phyloP scores from a whole-genome alignment of 2,113 vertebrate genomes.

The Rhagologus leucostigma region DNA sequence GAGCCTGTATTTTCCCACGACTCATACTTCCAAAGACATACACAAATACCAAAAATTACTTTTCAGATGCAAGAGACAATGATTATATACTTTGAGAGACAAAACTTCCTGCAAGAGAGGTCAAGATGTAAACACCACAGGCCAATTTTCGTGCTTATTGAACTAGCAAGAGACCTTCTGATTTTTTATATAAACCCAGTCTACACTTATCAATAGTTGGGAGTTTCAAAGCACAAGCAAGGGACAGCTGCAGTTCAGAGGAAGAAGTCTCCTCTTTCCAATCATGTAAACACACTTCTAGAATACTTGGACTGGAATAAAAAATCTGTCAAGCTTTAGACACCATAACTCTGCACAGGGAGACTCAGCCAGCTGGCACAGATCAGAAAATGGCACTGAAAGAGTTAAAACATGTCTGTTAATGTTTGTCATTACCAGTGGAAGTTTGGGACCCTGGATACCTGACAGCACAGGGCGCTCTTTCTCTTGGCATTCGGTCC shows the following conservation, averaged over 20 bases:
- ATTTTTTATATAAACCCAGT: not conserved
- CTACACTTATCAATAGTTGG: not conserved
- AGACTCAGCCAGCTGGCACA: accelerated
- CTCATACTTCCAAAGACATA: not conserved
- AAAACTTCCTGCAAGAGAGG: not conserved
- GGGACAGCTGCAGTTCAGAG: not conserved
- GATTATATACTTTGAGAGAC: not conserved
- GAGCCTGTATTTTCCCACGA: not conserved
- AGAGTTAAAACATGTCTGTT: not conserved
- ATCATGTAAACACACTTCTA: not conserved
- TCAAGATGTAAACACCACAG: not conserved
- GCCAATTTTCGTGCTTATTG: not conserved
- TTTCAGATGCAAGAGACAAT: not conserved
- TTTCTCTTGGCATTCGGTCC: not conserved
- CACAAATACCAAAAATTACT: not conserved
- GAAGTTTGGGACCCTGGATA: not conserved
- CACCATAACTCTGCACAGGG: accelerated
- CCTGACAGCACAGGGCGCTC: not conserved
- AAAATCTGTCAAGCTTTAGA: not conserved
- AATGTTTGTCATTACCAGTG: accelerated
- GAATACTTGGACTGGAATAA: not conserved
- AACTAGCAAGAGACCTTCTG: not conserved
- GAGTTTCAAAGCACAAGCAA: not conserved
- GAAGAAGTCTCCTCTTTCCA: not conserved
- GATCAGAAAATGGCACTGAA: not conserved